Base-by-base conservation (phyloP, 2,888 invertebrate genomes). In the Mayetiola destructor region DNA sequence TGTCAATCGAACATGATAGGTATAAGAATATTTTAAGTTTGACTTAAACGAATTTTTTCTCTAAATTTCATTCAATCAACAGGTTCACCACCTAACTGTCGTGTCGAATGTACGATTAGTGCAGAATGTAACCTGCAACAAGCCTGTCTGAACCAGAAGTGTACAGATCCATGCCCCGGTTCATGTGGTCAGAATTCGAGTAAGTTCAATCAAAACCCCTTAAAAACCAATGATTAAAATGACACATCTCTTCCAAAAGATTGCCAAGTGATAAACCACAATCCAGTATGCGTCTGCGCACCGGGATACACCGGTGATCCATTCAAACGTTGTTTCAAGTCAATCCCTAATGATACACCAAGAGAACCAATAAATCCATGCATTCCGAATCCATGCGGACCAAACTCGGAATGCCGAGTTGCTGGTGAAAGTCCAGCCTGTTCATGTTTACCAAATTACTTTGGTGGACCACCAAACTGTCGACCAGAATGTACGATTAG, bases 181-280 rank as follows among this genome's bases (percentile, higher is more conserved):
- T 81, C 85, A 48, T 89, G 89, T 64, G 88, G 85, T 12, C 80
- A 82, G 66, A 8, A 23, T 36, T 3, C 23, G 30, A 62, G 48
- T 48, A 27, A 48, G 48, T 32, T 32, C 32, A 39, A 18, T 16
- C 16, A 39, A 18, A 66, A 2, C 5, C 3, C n/a, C 30, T 21
- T 8, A 29, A 52, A 52, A 23, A 29, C 52, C 3, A n/a, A 5
- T 37, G 5, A 6, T n/a, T 37, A n/a, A 4, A n/a, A 14, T 37
- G 8, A 16, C 37, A 10, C 16, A n/a, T 37, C 9, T 14, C 9
- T 14, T n/a, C n/a, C n/a, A n/a, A n/a, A 9, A 48, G 48, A 80
- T 59, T 90, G 89, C 64, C 81, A 82, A 70, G 85, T 87, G n/a
- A 80, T 85, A 61, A 83, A 84, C 64, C 89, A 89, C 67, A 85